Conservation (phyloP, 1,140 invertebrate genomes). For the Agraylea sexmaculata region DNA sequence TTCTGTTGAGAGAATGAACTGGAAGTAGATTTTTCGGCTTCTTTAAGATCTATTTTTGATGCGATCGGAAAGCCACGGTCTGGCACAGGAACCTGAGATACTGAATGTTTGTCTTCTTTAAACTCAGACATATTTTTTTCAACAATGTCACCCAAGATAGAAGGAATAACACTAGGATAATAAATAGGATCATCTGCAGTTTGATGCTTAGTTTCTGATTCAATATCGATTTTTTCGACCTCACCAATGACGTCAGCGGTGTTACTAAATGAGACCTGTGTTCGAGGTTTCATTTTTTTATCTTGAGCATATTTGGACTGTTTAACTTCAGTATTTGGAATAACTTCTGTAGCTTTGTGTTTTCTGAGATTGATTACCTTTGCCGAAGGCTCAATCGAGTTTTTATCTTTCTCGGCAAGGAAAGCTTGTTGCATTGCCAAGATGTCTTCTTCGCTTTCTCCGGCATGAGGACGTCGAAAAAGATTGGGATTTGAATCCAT, state of each 20-base stretch:
- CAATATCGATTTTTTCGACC: slow-evolving; percentile 28
- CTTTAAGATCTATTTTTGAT: slow-evolving; percentile 24
- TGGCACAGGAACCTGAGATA: slow-evolving; percentile 15
- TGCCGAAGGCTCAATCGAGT: slow-evolving; percentile 42
- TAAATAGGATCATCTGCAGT: slow-evolving; percentile 36
- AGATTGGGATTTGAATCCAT: no score
- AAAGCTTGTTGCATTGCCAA: slow-evolving; percentile 59
- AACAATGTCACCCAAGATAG: slow-evolving; percentile 46
- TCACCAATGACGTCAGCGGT: slow-evolving; percentile 24
- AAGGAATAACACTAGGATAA: slow-evolving; percentile 34
- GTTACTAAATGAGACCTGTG: slow-evolving; percentile 21
- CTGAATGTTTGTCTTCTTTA: slow-evolving; percentile 28
- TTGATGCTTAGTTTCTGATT: slow-evolving; percentile 22
- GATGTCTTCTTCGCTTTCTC: slow-evolving; percentile 55
- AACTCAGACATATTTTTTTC: slow-evolving; percentile 37
- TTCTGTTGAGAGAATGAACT: neutral
- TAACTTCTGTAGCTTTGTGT: slow-evolving; percentile 15
- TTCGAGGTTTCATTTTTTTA: slow-evolving; percentile 27
- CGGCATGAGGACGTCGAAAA: slow-evolving; percentile 44
- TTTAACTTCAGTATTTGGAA: slow-evolving; percentile 22
- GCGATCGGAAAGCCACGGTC: slow-evolving; percentile 32
- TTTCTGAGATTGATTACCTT: slow-evolving; percentile 43
- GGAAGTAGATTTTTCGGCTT: slow-evolving; percentile 8
- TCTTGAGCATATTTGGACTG: slow-evolving; percentile 33
- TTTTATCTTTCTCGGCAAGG: slow-evolving; percentile 37